These are phyloP conservation scores for Bubo scandiacus DNA, from an alignment of 2,113 vertebrate species.

Conservation along the genomic window DNA sequence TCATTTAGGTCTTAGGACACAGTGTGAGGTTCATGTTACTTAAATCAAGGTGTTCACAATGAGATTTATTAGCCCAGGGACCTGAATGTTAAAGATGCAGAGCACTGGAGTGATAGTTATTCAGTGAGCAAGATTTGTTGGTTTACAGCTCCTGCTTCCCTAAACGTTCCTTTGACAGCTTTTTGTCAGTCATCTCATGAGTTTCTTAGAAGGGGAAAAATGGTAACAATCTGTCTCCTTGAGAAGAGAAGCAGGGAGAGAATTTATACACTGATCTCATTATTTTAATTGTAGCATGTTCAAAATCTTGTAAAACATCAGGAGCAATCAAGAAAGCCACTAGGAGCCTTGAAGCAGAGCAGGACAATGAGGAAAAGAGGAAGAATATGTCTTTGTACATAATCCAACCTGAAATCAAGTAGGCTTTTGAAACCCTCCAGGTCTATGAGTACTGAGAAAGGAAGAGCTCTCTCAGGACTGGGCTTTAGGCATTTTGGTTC, in stretches of 20 bases:
- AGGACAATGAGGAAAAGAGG: not conserved
- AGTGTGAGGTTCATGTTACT: not conserved
- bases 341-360: not conserved
- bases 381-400: not conserved
- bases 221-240: not conserved
- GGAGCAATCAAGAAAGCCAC: slow-evolving; percentile 21
- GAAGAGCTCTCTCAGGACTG: not conserved
- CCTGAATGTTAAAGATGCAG: not conserved
- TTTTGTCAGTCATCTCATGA: slow-evolving; percentile 30
- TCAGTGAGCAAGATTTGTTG: not conserved
- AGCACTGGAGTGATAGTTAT: not conserved
- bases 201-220: slow-evolving; percentile 25
- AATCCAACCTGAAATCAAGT: not conserved
- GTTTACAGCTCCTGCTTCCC: slow-evolving; percentile 29
- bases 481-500: not conserved
- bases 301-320: slow-evolving; percentile 41
- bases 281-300: slow-evolving; percentile 49
- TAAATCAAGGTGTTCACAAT: not conserved
- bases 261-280: slow-evolving; percentile 14
- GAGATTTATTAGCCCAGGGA: not conserved
- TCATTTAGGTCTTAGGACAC: not conserved
- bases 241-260: slow-evolving; percentile 6
- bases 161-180: not conserved
- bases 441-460: not conserved
- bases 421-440: not conserved